phyloP scores from a whole-genome alignment of 53 echinoderm and acorn worm species.

The Henricia sp. region DNA sequence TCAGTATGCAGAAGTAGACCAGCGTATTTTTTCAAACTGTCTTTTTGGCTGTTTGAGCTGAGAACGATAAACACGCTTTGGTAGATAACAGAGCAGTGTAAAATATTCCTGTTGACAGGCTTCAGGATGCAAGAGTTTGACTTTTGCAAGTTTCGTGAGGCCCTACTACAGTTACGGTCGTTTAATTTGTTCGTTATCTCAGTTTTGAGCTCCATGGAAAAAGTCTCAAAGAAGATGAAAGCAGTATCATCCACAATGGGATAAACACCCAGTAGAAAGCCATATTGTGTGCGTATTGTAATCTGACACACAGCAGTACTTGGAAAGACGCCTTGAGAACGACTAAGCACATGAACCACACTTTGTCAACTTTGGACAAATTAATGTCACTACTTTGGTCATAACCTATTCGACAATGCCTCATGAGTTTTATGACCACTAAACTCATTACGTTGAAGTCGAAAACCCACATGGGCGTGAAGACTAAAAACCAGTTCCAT shows the following conservation, averaged over 20 bases:
- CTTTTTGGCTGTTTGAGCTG: too few species aligned
- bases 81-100: too few species aligned
- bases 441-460: constrained; percentile 69
- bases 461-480: constrained; percentile 90
- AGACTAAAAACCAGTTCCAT: constrained; percentile 99
- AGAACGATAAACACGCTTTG: too few species aligned
- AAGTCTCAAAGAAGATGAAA: constrained; percentile 64
- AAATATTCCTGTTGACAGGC: too few species aligned
- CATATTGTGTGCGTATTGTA: constrained; percentile 70
- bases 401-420: constrained; percentile 75
- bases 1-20: too few species aligned
- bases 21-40: too few species aligned
- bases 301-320: constrained; percentile 81
- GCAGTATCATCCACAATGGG: constrained; percentile 89
- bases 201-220: constrained; percentile 76
- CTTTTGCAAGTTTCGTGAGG: too few species aligned
- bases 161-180: too few species aligned
- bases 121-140: too few species aligned
- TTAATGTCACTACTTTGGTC: constrained; percentile 79
- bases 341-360: constrained; percentile 72
- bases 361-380: constrained; percentile 66
- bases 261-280: constrained; percentile 80
- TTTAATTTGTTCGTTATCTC: constrained; percentile 6
- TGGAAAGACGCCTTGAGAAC: constrained; percentile 83
- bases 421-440: constrained; percentile 74